Percentiles rank a stretch among this genome's conserved stretches.
phyloP scores from a whole-genome alignment of 2,113 vertebrate species.

The Hydrochoerus hydrochaeris region DNA sequence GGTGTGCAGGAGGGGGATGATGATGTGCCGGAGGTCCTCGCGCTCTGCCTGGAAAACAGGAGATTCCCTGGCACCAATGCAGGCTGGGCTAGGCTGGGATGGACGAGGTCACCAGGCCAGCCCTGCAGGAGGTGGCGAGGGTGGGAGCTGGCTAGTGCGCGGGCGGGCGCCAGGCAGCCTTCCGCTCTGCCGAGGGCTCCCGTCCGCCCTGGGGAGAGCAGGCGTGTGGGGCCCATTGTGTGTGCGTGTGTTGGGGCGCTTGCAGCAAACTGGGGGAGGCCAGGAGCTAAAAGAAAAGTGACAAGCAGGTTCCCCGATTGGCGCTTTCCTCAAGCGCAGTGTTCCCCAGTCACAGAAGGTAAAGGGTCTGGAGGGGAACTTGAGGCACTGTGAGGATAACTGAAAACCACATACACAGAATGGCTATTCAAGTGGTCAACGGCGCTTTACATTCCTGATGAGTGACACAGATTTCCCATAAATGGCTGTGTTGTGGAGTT shows the following conservation, averaged over 20 bases:
- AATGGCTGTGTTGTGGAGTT: not conserved
- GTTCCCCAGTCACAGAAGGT: not conserved
- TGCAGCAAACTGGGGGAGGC: not conserved
- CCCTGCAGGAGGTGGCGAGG: not conserved
- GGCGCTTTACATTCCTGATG: not conserved
- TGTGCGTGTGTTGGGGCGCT: accelerated
- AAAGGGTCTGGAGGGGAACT: not conserved
- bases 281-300: not conserved
- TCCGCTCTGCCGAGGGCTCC: not conserved
- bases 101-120: accelerated
- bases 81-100: not conserved
- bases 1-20: slow-evolving; percentile 95
- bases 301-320: not conserved
- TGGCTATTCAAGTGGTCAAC: too few relatives aligned
- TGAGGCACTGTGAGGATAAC: not conserved
- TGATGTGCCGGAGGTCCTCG: slow-evolving; percentile 87
- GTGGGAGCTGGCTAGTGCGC: not conserved
- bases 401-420: too few relatives aligned
- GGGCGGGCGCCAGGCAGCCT: not conserved
- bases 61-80: not conserved
- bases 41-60: slow-evolving; percentile 89
- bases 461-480: not conserved
- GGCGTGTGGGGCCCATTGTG: not conserved
- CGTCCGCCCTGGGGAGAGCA: not conserved
- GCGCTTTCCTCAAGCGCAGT: not conserved